Percentiles rank a stretch among this genome's conserved stretches.
These are phyloP conservation scores for Anthoptus insignis DNA, from an alignment of 2,888 invertebrate species.

Conservation along the genomic window DNA sequence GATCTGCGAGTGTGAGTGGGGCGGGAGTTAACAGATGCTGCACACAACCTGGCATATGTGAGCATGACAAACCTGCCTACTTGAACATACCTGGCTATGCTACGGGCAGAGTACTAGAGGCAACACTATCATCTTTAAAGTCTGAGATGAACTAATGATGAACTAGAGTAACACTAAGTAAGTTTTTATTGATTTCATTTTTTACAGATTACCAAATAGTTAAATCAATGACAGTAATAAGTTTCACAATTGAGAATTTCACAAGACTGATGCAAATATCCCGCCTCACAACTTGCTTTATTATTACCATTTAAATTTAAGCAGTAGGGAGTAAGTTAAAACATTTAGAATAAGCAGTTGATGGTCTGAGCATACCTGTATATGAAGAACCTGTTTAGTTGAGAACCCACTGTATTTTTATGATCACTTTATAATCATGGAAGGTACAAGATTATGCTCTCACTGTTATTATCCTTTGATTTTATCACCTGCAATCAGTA, in stretches of 20 bases:
- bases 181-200: constrained; percentile 58
- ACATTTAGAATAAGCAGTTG: constrained; percentile 67
- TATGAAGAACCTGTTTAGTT: constrained; percentile 15
- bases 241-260: constrained; percentile 85
- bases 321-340: constrained; percentile 76
- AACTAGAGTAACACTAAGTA: constrained; percentile 42
- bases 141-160: constrained; percentile 80
- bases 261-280: constrained; percentile 87
- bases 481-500: constrained; percentile 57
- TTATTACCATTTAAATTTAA: constrained; percentile 85
- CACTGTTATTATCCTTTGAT: constrained; percentile 64
- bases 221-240: constrained; percentile 78
- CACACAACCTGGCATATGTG: constrained; percentile 81
- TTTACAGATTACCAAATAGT: constrained; percentile 84
- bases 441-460: constrained; percentile 62
- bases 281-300: constrained; percentile 87
- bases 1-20: constrained; percentile 53
- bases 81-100: constrained; percentile 84
- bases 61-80: constrained; percentile 85
- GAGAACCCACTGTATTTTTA: constrained; percentile 33
- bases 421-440: constrained; percentile 31
- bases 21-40: constrained; percentile 73
- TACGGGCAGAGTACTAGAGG: constrained; percentile 78
- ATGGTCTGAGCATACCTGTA: constrained; percentile 68
- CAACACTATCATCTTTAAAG: constrained; percentile 80